Base-by-base conservation (phyloP, 2,113 vertebrate genomes). In the Eubucco bourcierii region DNA sequence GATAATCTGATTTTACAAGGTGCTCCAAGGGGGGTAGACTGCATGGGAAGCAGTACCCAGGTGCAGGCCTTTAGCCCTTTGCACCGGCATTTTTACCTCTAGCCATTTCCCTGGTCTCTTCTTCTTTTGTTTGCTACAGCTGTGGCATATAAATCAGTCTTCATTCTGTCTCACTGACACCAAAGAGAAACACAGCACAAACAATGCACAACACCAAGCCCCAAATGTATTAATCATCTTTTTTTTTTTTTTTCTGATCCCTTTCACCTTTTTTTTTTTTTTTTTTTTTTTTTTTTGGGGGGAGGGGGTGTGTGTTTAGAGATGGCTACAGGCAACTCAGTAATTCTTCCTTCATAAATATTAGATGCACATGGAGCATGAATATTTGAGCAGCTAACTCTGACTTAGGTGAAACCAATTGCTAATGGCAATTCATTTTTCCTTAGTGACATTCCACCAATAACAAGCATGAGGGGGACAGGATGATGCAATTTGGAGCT, bases 51-150 rank as follows among this genome's bases (percentile, higher is more conserved):
- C 90, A 95, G 96, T 94, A 97, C 95, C 97, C 98, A 98, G 98
- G 97, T 98, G 98, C 96, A 95, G 92, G 96, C 94, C 96, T 97
- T 96, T 77, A 97, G 97, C 96, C 95, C 97, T 96, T 96, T 97
- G 97, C 93, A 94, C 95, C 24, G 94, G 94, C 90, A 94, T 96
- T 95, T 95, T 95, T 89, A 96, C 96, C 92, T 96, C 85, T 88
- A 96, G 98, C 97, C 94, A 94, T 93, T 94, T 94, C 83, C 65
- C 90, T 31, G 78, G 52, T 55, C 6, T 75, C 93, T 65, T 93
- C 93, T 96, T 93, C 94, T 95, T 93, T 98, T 98, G 97, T 97
- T 94, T 92, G 93, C 84, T 97, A 91, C 94, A 97, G 97, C 97
- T 97, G 95, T 94, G 94, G 80, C 87, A 68, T 70, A 92, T 97